Percentiles rank a stretch among this genome's conserved stretches.
Conservation (phyloP, 2,797 vertebrate species). For the Ctenopoma kingsleyae region DNA sequence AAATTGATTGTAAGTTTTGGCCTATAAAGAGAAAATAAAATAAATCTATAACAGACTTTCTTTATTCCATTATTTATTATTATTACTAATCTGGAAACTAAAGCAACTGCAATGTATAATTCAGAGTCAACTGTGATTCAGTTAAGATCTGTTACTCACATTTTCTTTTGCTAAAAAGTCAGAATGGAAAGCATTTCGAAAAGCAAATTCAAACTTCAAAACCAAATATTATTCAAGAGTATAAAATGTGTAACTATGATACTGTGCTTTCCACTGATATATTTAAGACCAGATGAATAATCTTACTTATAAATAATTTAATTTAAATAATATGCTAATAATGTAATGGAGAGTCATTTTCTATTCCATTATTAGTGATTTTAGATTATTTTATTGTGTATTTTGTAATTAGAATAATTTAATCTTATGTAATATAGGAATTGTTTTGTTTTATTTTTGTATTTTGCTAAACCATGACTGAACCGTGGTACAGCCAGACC, state of each 20-base stretch:
- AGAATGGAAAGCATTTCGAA: not conserved
- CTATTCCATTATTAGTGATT: too few species aligned
- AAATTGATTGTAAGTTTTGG: not conserved
- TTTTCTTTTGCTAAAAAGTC: not conserved
- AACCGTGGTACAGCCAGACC: too few species aligned
- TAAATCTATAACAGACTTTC: not conserved
- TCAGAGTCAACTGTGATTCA: not conserved
- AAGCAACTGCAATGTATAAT: not conserved
- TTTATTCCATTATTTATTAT: too few species aligned
- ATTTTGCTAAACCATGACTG: too few species aligned
- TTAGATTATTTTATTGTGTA: not conserved
- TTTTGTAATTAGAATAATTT: constrained; percentile 1
- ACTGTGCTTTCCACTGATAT: not conserved
- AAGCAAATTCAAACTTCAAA: not conserved
- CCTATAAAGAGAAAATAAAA: not conserved
- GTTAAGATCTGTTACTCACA: not conserved
- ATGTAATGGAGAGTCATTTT: not conserved
- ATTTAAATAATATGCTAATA: too few species aligned
- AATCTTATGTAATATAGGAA: too few species aligned
- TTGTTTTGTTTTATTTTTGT: too few species aligned
- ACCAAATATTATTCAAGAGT: not conserved
- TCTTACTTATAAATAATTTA: too few species aligned
- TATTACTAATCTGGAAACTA: too few species aligned
- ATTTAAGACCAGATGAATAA: too few species aligned
- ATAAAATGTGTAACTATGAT: not conserved